Conservation (phyloP, 2,113 vertebrate species). For the Murina feae region DNA sequence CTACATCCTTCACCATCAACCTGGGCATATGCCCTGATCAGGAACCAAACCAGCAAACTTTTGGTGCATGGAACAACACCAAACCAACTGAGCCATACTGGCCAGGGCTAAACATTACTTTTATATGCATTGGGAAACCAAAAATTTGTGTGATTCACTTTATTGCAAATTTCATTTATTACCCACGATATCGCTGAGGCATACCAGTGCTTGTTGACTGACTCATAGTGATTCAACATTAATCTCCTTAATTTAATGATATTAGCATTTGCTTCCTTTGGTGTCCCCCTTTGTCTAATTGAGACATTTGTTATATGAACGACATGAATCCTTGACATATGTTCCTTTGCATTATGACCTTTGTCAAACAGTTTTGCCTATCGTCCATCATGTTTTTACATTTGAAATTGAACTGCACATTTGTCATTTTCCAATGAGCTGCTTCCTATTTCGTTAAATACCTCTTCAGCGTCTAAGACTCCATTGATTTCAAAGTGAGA, state of each 20-base stretch:
- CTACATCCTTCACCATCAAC: background rate
- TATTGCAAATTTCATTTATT: background rate
- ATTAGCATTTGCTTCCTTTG: background rate
- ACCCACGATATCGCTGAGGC: background rate
- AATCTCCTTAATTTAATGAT: background rate
- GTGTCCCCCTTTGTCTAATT: background rate
- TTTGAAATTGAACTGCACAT: conserved; percentile 35
- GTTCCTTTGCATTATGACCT: conserved; percentile 12
- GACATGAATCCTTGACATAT: background rate
- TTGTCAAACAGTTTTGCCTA: conserved; percentile 11
- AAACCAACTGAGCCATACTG: background rate
- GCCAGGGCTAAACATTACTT: background rate
- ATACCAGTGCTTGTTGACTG: background rate
- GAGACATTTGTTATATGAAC: background rate
- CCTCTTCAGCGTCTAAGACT: conserved; percentile 19
- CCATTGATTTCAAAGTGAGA: conserved; percentile 54
- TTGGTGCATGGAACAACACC: background rate
- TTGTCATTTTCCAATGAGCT: conserved; percentile 32
- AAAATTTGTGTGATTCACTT: background rate
- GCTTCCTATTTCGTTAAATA: conserved; percentile 55
- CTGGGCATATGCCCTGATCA: background rate
- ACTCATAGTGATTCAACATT: background rate
- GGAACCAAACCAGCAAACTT: background rate
- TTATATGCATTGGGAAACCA: background rate
- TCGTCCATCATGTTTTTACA: conserved; percentile 22